These are phyloP conservation scores for Odontocerum albicorne DNA, from an alignment of 2,888 invertebrate genomes.

Conservation along the genomic window DNA sequence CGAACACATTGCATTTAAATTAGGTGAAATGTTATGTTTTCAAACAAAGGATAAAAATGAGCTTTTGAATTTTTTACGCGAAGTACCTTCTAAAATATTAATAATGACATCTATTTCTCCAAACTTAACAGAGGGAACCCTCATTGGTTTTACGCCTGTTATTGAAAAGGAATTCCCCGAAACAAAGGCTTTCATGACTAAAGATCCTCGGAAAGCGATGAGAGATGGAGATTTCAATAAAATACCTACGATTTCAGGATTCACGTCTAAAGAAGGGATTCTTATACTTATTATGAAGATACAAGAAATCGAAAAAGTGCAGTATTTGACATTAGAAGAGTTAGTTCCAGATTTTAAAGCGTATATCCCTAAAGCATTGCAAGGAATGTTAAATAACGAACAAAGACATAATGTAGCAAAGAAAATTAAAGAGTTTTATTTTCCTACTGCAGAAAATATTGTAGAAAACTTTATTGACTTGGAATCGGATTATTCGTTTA, in stretches of 20 bases:
- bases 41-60: not conserved
- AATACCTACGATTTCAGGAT: constrained; percentile 14
- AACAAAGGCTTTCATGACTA: not conserved
- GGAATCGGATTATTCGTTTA: constrained; percentile 16
- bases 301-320: not conserved
- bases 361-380: constrained; percentile 2
- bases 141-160: not conserved
- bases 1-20: not conserved
- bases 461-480: constrained; percentile 17
- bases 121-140: not conserved
- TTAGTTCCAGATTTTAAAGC: constrained; percentile 13
- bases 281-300: constrained; percentile 1
- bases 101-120: not conserved
- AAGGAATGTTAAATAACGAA: not conserved
- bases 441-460: constrained; percentile 12
- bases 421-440: constrained; percentile 26
- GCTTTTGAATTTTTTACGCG: not conserved
- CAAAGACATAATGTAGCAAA: not conserved
- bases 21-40: not conserved
- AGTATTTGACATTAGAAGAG: constrained; percentile 3
- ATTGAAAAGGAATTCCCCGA: not conserved
- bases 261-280: constrained; percentile 22
- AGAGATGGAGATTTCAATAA: constrained; percentile 3
- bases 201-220: not conserved
- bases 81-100: not conserved